Evolutionary conservation across 1,140 invertebrate genomes (phyloP).

Genomic region (Aphelenchoides fujianensis): DNA sequence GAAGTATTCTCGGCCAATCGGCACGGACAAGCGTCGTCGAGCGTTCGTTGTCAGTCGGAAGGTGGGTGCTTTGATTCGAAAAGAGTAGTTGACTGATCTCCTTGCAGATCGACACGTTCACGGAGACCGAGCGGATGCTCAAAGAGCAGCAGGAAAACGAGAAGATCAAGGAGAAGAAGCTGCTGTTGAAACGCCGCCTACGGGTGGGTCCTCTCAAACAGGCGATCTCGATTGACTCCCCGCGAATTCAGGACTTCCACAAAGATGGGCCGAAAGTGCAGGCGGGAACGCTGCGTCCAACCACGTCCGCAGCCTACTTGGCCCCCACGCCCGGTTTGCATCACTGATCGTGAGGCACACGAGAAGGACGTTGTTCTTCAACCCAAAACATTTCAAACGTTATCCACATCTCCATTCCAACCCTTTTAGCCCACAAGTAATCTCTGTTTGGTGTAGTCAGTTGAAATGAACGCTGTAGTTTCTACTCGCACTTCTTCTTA

Average conservation of each 20-base stretch:
- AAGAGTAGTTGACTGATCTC: not conserved
- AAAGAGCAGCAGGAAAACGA: conserved; percentile 42
- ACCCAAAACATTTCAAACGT: too few relatives aligned
- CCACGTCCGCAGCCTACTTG: conserved; percentile 5
- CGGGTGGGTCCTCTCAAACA: conserved; percentile 19
- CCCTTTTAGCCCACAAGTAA: too few relatives aligned
- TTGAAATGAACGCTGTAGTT: too few relatives aligned
- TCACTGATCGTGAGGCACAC: too few relatives aligned
- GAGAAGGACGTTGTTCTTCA: too few relatives aligned
- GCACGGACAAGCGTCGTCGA: conserved; percentile 73
- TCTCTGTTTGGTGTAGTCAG: too few relatives aligned
- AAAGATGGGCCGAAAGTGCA: not conserved
- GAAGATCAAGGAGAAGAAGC: conserved; percentile 45
- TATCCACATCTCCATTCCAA: too few relatives aligned
- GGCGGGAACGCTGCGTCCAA: not conserved
- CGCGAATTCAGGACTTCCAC: conserved; percentile 5
- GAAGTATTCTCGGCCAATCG: conserved; percentile 91
- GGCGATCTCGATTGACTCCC: not conserved
- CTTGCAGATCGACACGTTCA: conserved; percentile 39
- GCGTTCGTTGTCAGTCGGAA: conserved; percentile 82
- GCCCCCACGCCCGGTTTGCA: conserved; percentile 11
- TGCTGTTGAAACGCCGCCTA: conserved; percentile 42
- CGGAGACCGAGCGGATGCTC: conserved; percentile 39
- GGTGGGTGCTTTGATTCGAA: conserved; percentile 26
- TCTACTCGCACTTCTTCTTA: too few relatives aligned